Percentiles rank a stretch among this genome's conserved stretches.
Evolutionary conservation across 2,113 vertebrate species (phyloP).

Genomic region (Ptychochromis oligacanthus): DNA sequence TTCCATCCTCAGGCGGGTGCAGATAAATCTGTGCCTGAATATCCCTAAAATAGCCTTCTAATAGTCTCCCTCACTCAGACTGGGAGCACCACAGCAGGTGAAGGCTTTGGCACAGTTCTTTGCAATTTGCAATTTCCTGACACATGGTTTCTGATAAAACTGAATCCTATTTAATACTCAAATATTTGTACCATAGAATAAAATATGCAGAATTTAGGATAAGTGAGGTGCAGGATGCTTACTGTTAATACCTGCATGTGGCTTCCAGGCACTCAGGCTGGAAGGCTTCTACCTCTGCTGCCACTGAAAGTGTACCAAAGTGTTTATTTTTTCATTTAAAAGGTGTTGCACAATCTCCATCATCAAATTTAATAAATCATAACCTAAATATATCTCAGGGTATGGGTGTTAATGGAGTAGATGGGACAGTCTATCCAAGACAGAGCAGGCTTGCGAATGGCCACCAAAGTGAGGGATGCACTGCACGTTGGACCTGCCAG

Average conservation of each 20-base stretch:
- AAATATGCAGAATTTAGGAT: constrained; percentile 30
- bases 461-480: constrained; percentile 62
- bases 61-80: neutral
- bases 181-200: constrained; percentile 15
- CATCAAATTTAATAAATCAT: constrained; percentile 71
- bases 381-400: constrained; percentile 38
- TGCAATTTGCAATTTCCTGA: constrained; percentile 48
- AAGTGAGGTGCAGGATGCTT: constrained; percentile 15
- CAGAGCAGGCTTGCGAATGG: constrained; percentile 32
- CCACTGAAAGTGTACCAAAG: constrained; percentile 41
- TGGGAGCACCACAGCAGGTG: constrained; percentile 24
- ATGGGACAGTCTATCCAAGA: constrained; percentile 48
- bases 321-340: constrained; percentile 68
- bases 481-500: constrained; percentile 77
- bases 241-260: neutral
- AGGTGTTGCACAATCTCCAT: constrained; percentile 64
- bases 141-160: constrained; percentile 28
- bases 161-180: constrained; percentile 30
- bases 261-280: neutral
- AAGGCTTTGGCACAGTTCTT: constrained; percentile 29
- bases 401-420: constrained; percentile 69
- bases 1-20: constrained; percentile 20
- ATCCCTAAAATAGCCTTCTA: constrained; percentile 39
- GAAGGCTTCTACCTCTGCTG: constrained; percentile 19
- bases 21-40: constrained; percentile 33